Evolutionary conservation across 1,140 invertebrate genomes (phyloP), one percentile per base, ranked within the genome.

Genomic region (Homarus americanus): DNA sequence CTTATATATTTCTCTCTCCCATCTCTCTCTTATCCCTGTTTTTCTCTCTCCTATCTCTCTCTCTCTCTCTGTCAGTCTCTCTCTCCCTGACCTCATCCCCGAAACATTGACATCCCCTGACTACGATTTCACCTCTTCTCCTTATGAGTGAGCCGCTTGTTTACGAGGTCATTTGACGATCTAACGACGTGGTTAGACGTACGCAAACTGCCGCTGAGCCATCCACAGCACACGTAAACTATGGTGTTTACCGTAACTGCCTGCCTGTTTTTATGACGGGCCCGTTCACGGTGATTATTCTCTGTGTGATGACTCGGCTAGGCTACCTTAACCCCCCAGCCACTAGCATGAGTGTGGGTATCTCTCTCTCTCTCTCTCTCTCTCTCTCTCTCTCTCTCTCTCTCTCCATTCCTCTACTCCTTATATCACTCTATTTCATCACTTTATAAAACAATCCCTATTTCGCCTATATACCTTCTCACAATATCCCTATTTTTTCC

Each of bases 131-230:
- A 87, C 84, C 85, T 85, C 78, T 41, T 53, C 86, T 88, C 86
- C 86, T 88, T 82, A 88, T 82, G 76, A 44, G 69, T 41, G 88
- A 83, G 88, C 41, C 88, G 41, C 36, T 75, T 58, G 66, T 83
- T 90, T 90, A 90, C 82, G 88, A 90, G 69, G 34, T 83, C 88
- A 49, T 90, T 78, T 17, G 88, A n/a, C 80, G 28, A 34, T 83
- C 69, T 75, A 90, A 90, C 88, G 88, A 90, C 80, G 88, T 90
- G 88, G 88, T 90, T 90, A 90, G 88, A 90, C 88, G 73, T 78
- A 83, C 88, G 88, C 88, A 90, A 90, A 90, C 88, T 90, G 73
- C 88, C 72, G 69, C 63, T 32, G 41, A 53, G 63, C 88, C 88
- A 90, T 90, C 88, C 88, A 82, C 72, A 24, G 78, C 69, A 53